Base-by-base conservation (phyloP, 2,888 invertebrate genomes). In the Camponotus fellah region DNA sequence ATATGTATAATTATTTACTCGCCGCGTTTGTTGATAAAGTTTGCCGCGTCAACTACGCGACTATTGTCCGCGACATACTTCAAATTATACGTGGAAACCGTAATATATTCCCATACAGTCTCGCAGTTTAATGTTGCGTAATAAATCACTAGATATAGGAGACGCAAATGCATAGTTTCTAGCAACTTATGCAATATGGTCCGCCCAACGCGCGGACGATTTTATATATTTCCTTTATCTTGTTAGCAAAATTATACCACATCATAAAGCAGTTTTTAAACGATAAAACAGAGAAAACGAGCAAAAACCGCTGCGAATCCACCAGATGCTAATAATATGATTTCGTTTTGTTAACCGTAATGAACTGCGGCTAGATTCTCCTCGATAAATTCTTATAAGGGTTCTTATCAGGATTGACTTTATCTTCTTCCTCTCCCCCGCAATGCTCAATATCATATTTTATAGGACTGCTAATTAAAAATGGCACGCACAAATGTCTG, bases 1-100 rank as follows among this genome's bases (percentile, higher is more conserved):
- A 56, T 58, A 26, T 26, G 26, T 26, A 72, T 10, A 58, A 72
- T 58, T 43, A 40, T 71, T 71, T 72, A 72, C 72, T 49, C 43
- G 21, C 66, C 65, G 14, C 40, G n/a, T n/a, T 65, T 49, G 49
- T 53, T 37, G 26, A 43, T 40, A 72, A 58, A 72, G 58, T 72
- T 58, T 17, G 26, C 40, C 14, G 17, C n/a, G 32, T 21, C 10
- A 69, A 53, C 34, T 12, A 14, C 32, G 17, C 32, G 32, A 53
- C 32, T 32, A 69, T 32, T 69, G 32, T 69, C n/a, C n/a, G 49
- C 37, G 12, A 34, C 34, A 9, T 10, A 34, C 34, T 32, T 69
- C 34, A 26, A 46, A 17, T 17, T n/a, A 6, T 53, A 46, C 17
- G 17, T 46, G 9, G 9, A 49, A 8, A 49, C 34, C 12, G 49